A percentile compares a stretch with the other conserved stretches of the same genome.
Conservation (phyloP, 2,797 vertebrate species). For the Salmo trutta region DNA sequence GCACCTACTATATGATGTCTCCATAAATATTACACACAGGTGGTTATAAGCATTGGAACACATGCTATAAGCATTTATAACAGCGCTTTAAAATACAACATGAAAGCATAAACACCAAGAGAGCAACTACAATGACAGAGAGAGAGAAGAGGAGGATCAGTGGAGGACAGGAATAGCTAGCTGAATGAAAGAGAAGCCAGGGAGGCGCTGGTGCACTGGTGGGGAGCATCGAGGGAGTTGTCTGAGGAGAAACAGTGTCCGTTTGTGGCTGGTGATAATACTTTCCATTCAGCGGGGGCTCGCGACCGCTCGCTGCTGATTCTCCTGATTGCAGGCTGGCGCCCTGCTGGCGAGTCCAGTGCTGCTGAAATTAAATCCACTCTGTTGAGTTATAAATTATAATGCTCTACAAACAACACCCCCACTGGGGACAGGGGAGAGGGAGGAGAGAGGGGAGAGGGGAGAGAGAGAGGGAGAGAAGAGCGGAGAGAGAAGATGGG, state of each 20-base stretch:
- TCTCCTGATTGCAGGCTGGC: slow-evolving; percentile 91
- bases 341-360: slow-evolving; percentile 96
- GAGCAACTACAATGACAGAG: slow-evolving; percentile 34
- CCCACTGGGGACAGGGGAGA: slow-evolving; percentile 82
- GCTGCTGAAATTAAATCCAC: slow-evolving; percentile 97
- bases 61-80: too few relatives aligned
- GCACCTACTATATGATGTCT: neutral
- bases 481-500: slow-evolving; percentile 60
- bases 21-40: neutral
- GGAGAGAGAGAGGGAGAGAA: slow-evolving; percentile 62
- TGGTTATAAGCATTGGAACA: neutral
- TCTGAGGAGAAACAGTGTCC: slow-evolving; percentile 98
- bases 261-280: slow-evolving; percentile 96
- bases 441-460: slow-evolving; percentile 61
- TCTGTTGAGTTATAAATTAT: slow-evolving; percentile 99
- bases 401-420: slow-evolving; percentile 99
- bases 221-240: slow-evolving; percentile 89
- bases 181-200: slow-evolving; percentile 86
- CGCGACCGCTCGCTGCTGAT: neutral
- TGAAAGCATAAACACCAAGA: neutral
- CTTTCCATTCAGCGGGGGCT: slow-evolving; percentile 90
- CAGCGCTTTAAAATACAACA: too few relatives aligned
- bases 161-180: slow-evolving; percentile 82
- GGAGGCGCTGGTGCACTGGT: slow-evolving; percentile 78
- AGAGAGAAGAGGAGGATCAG: slow-evolving; percentile 16